Conservation (phyloP, 1,140 invertebrate species). For the Grapholita molesta region DNA sequence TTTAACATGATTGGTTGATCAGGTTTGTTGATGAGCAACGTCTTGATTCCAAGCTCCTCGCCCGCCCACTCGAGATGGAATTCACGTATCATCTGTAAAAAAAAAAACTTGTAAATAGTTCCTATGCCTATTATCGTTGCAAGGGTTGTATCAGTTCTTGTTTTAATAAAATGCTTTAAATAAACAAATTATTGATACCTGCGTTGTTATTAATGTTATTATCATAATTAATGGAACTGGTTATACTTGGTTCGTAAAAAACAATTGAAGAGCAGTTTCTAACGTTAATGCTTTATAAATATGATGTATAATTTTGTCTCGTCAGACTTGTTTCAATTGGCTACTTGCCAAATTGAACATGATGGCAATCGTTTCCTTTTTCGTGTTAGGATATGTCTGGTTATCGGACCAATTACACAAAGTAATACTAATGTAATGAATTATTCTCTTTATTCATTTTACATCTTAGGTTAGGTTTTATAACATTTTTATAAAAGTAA, state of each 20-base stretch:
- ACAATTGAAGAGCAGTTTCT: not conserved
- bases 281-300: not conserved
- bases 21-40: constrained; percentile 89
- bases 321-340: too few relatives aligned
- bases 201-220: not conserved
- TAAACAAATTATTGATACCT: not conserved
- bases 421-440: too few relatives aligned
- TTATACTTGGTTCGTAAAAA: not conserved
- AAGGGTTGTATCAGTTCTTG: too few relatives aligned
- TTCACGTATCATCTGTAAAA: constrained; percentile 82
- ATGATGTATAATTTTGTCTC: not conserved
- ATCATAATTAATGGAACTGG: not conserved
- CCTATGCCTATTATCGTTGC: not conserved
- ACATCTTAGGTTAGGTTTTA: too few relatives aligned
- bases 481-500: too few relatives aligned
- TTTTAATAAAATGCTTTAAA: not conserved
- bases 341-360: too few relatives aligned
- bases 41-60: constrained; percentile 80
- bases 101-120: constrained; percentile 25
- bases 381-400: too few relatives aligned
- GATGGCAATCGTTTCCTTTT: too few relatives aligned
- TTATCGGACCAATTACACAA: too few relatives aligned
- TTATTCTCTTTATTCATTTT: too few relatives aligned
- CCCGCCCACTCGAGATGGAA: constrained; percentile 85
- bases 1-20: constrained; percentile 83